Base-by-base conservation (phyloP, 2,888 invertebrate species). In the Himalopsyche anomala region DNA sequence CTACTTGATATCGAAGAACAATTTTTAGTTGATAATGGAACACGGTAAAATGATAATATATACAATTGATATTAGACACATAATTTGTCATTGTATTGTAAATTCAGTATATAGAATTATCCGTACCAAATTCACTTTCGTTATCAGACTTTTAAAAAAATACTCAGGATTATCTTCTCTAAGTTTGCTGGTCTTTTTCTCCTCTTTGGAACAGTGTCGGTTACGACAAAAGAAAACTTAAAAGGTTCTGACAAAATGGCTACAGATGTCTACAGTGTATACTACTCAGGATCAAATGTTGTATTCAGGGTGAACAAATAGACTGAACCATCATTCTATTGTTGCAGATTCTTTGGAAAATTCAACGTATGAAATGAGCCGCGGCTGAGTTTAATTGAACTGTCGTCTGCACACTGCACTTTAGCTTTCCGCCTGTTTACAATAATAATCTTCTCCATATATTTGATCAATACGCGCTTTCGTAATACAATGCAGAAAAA, bases 351-450 rank as follows among this genome's bases (percentile, higher is more conserved):
- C 74, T 74, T 74, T 74, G 36, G 38, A 80, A 80, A 80, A 80
- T 40, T 80, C 45, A 42, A 15, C 45, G 80, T 11, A 55, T 55
- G 38, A 54, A 82, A 82, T 54, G 82, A 55, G 55, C 55, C 55
- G 55, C 38, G n/a, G 28, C 38, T 19, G 19, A n/a, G n/a, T 51
- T 82, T 79, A 85, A 85, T 85, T 81, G 85, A 79, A 55, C 85
- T 85, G 85, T 85, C 85, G 74, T 55, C 85, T 40, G 42, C 85
- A 85, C 74, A 45, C 84, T 36, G 36, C 38, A 19, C 42, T 83
- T 38, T 69, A 82, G 40, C 51, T 15, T 82, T 55, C 45, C 17
- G 28, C 69, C 28, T 45, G 54, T 40, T 62, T 28, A 82, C 69
- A 69, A 69, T 42, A 83, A 40, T 62, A 83, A 40, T 62, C 45